Conservation (phyloP, 1,140 invertebrate species). For the Lordiphosa stackelbergi region DNA sequence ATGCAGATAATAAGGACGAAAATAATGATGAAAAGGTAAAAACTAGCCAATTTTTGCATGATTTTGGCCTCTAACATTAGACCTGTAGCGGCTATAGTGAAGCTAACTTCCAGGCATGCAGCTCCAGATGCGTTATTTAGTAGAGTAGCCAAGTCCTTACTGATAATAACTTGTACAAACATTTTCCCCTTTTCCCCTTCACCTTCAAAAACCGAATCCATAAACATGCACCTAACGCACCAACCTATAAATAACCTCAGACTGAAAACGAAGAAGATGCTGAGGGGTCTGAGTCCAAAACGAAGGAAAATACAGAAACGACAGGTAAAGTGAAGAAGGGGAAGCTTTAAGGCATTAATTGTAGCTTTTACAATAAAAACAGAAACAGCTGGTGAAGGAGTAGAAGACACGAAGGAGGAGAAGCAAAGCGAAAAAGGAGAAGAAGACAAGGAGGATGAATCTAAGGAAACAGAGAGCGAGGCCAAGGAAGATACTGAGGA, state of each 20-base stretch:
- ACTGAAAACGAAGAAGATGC: slow-evolving; percentile 49
- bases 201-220: slow-evolving; percentile 10
- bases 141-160: slow-evolving; percentile 19
- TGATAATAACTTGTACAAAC: slow-evolving; percentile 41
- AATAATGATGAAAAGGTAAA: slow-evolving; percentile 58
- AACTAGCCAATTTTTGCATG: slow-evolving; percentile 29
- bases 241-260: slow-evolving; percentile 16
- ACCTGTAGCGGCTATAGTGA: slow-evolving; percentile 20
- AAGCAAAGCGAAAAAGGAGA: neutral
- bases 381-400: slow-evolving; percentile 25
- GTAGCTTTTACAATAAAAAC: slow-evolving; percentile 30
- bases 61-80: slow-evolving; percentile 24
- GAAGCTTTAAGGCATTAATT: slow-evolving; percentile 9
- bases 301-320: slow-evolving; percentile 29
- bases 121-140: slow-evolving; percentile 10
- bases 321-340: slow-evolving; percentile 44
- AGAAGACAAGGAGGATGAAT: slow-evolving; percentile 11
- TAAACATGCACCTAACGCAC: slow-evolving; percentile 27
- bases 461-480: neutral
- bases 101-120: slow-evolving; percentile 47
- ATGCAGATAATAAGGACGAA: slow-evolving; percentile 30
- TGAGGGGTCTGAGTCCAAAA: slow-evolving; percentile 39
- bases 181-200: slow-evolving; percentile 30
- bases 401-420: slow-evolving; percentile 5
- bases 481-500: neutral